Conservation (phyloP, 2,797 vertebrate genomes). For the Benthosema pterotum region DNA sequence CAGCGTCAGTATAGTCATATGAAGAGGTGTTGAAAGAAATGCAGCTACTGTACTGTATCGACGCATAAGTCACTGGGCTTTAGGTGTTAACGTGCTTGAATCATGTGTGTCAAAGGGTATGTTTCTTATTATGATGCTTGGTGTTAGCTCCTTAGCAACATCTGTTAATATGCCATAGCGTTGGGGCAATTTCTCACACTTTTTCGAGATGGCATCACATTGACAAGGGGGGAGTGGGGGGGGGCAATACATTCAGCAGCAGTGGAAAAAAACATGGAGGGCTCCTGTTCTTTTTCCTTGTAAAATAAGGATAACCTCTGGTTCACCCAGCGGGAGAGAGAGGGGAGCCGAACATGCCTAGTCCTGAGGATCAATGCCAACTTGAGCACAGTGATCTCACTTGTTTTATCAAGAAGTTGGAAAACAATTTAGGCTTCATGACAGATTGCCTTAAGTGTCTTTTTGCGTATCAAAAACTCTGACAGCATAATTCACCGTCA, state of each 20-base stretch:
- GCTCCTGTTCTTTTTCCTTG: background rate
- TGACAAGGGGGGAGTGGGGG: conserved; percentile 43
- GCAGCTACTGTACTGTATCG: too few species aligned
- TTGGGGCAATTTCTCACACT: conserved; percentile 34
- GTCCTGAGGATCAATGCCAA: conserved; percentile 66
- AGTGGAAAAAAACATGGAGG: conserved; percentile 43
- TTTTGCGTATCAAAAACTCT: conserved; percentile 22
- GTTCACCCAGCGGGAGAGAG: conserved; percentile 59
- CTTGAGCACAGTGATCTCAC: conserved; percentile 49
- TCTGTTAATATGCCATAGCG: conserved; percentile 42
- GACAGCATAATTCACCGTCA: conserved; percentile 23
- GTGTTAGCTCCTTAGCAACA: conserved; percentile 62
- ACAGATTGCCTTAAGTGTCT: conserved; percentile 45
- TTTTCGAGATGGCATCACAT: conserved; percentile 28
- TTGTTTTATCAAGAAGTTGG: conserved; percentile 47
- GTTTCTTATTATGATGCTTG: conserved; percentile 58
- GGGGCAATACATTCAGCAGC: conserved; percentile 38
- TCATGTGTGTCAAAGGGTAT: conserved; percentile 19
- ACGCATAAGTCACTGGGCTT: conserved; percentile 17
- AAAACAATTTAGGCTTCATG: conserved; percentile 65
- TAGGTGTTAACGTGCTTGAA: conserved; percentile 46
- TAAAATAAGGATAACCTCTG: conserved; percentile 62
- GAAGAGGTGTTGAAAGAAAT: too few species aligned
- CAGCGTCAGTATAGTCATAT: background rate
- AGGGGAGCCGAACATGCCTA: conserved; percentile 57